phyloP scores from a whole-genome alignment of 1,140 invertebrate species.

The Sinonovacula constricta region DNA sequence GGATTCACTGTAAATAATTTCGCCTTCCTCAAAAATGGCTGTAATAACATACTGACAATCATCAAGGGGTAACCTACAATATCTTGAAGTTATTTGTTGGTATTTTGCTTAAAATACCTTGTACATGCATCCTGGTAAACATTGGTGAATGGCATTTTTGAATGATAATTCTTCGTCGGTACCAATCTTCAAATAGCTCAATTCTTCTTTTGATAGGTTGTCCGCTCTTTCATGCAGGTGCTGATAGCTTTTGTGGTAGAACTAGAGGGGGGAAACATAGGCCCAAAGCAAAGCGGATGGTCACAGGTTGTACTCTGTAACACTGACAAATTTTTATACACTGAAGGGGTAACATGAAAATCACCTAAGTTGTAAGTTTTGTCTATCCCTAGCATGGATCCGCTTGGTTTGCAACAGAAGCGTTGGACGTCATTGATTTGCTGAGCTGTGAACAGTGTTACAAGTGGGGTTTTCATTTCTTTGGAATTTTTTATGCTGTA shows the following conservation, averaged over 20 bases:
- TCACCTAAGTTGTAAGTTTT: constrained; percentile 18
- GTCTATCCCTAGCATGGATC: constrained; percentile 16
- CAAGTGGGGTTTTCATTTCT: background rate
- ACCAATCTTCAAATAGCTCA: background rate
- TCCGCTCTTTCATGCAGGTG: constrained; percentile 15
- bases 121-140: constrained; percentile 1
- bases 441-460: constrained; percentile 7
- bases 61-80: background rate
- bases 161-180: background rate
- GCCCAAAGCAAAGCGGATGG: constrained; percentile 21
- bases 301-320: background rate
- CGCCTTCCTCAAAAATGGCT: background rate
- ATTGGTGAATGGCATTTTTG: background rate
- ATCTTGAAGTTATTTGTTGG: background rate
- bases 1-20: background rate
- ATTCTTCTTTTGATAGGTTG: constrained; percentile 5
- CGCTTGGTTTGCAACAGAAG: background rate
- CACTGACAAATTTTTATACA: constrained; percentile 22
- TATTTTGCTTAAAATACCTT: constrained; percentile 6
- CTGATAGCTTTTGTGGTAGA: constrained; percentile 2
- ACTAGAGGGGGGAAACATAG: background rate
- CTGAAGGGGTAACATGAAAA: constrained; percentile 13
- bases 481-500: constrained; percentile 19
- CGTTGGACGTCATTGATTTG: constrained; percentile 26
- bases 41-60: background rate